Conservation (phyloP, 1,140 invertebrate species). For the Drosophila pruinosa region DNA sequence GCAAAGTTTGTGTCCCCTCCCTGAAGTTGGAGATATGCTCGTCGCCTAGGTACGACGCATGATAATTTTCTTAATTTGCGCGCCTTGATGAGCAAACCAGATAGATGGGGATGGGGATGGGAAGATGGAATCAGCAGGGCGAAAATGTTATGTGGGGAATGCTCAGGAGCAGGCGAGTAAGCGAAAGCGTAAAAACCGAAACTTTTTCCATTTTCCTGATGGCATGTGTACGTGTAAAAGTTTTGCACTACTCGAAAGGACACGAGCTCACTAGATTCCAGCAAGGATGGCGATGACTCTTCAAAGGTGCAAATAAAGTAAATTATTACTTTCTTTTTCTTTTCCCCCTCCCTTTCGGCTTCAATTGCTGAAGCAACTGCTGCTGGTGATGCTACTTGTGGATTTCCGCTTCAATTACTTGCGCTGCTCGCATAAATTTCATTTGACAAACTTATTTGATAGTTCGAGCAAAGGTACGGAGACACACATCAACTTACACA, state of each 20-base stretch:
- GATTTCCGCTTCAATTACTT: conserved; percentile 78
- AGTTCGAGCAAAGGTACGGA: conserved; percentile 34
- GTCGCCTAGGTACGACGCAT: conserved; percentile 67
- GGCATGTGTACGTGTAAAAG: conserved; percentile 77
- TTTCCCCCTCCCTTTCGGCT: background rate
- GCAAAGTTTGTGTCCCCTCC: conserved; percentile 31
- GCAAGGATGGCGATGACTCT: conserved; percentile 36
- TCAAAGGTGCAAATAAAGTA: conserved; percentile 81
- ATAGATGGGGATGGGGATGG: background rate
- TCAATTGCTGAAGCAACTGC: background rate
- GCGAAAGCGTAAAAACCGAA: conserved; percentile 38
- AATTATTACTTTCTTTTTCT: conserved; percentile 71
- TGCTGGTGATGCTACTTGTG: conserved; percentile 53
- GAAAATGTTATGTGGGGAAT: background rate
- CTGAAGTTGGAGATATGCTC: background rate
- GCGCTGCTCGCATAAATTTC: conserved; percentile 72
- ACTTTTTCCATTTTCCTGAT: conserved; percentile 80
- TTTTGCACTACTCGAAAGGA: conserved; percentile 34
- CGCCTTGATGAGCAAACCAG: conserved; percentile 67
- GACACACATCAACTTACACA: background rate
- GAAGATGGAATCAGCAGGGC: background rate
- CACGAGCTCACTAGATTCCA: background rate
- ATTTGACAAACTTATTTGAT: conserved; percentile 76
- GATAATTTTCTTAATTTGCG: conserved; percentile 79
- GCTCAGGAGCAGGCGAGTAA: background rate